These are phyloP conservation scores for Epinephelus fuscoguttatus DNA, from an alignment of 2,113 vertebrate genomes.

Conservation along the genomic window DNA sequence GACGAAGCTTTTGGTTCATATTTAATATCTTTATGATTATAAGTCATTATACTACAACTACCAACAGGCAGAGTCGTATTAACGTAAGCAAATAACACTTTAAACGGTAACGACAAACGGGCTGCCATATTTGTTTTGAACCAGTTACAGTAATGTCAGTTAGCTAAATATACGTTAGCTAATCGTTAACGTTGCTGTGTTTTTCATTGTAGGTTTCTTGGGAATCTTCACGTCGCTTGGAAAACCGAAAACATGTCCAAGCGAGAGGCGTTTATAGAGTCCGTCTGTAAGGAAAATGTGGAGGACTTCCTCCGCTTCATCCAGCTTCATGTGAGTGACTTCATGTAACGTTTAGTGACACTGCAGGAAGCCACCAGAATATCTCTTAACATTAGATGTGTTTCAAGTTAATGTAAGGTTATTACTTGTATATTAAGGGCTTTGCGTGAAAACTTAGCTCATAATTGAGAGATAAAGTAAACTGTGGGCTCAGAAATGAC, in stretches of 20 bases:
- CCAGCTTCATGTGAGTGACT: conserved; percentile 88
- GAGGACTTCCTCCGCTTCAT: conserved; percentile 89
- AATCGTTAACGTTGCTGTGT: neutral
- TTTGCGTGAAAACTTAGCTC: no score
- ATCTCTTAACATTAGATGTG: no score
- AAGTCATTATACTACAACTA: accelerated
- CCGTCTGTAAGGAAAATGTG: conserved; percentile 83
- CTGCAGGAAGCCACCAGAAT: neutral
- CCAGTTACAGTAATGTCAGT: neutral
- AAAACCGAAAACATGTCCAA: conserved; percentile 82
- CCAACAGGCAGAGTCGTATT: accelerated
- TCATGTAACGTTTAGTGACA: neutral
- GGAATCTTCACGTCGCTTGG: neutral
- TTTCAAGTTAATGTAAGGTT: neutral
- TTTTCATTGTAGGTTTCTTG: conserved; percentile 10
- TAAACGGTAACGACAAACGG: neutral
- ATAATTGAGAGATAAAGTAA: neutral
- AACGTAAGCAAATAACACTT: neutral
- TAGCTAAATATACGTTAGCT: neutral
- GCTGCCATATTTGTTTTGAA: conserved; percentile 61
- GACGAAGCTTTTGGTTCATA: accelerated
- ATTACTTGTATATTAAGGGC: neutral
- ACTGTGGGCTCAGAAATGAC: neutral
- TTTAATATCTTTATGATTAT: accelerated
- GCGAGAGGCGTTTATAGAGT: conserved; percentile 86